phyloP scores from a whole-genome alignment of 2,113 vertebrate genomes.

The Narcine bancroftii region DNA sequence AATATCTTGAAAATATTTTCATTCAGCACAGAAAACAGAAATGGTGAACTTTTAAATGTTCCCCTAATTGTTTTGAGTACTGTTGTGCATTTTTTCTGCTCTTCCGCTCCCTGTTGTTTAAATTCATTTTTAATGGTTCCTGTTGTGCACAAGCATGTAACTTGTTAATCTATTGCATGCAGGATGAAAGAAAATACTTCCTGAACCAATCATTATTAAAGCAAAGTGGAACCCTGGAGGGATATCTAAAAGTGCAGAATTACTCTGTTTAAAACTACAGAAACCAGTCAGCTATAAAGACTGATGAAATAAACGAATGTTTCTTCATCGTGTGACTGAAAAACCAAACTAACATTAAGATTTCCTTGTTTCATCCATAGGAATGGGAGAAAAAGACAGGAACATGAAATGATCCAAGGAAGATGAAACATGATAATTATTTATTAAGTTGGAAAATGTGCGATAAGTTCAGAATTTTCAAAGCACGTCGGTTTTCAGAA shows the following conservation, averaged over 20 bases:
- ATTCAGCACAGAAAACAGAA: not conserved
- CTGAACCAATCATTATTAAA: not conserved
- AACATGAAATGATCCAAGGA: conserved; percentile 52
- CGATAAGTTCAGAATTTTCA: not conserved
- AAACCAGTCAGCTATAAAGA: not conserved
- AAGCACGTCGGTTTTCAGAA: not conserved
- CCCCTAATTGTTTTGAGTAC: not conserved
- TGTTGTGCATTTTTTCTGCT: not conserved
- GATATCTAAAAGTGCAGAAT: not conserved
- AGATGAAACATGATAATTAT: not conserved
- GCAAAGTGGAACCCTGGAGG: not conserved
- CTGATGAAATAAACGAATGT: not conserved
- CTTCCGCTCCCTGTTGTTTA: not conserved
- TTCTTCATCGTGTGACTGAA: not conserved
- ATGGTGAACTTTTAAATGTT: not conserved
- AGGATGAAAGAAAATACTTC: not conserved
- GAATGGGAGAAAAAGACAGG: conserved; percentile 91
- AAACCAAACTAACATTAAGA: not conserved
- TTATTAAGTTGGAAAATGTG: conserved; percentile 13
- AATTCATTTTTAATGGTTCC: not conserved
- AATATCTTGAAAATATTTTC: not conserved
- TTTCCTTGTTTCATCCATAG: conserved; percentile 54
- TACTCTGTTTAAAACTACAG: not conserved
- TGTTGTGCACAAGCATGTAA: not conserved
- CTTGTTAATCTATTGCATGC: not conserved